Percentiles rank a stretch among this genome's conserved stretches.
phyloP scores from a whole-genome alignment of 2,113 vertebrate species.

The Psilopsiagon aurifrons region DNA sequence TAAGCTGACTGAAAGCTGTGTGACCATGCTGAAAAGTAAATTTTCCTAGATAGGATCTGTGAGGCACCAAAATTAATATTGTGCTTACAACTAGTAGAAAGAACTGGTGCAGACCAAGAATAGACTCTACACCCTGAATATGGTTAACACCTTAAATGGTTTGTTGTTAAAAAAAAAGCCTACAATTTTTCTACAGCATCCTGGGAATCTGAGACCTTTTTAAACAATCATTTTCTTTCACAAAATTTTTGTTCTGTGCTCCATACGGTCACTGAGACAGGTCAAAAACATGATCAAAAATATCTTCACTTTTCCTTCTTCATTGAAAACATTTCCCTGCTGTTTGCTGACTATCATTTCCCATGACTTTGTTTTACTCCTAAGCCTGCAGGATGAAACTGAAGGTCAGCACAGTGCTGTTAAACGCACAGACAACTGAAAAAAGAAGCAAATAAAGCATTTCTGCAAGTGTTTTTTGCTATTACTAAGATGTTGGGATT shows the following conservation, averaged over 20 bases:
- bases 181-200: background rate
- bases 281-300: conserved; percentile 14
- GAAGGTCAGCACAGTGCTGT: background rate
- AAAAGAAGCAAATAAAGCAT: background rate
- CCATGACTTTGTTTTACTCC: background rate
- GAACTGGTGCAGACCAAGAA: background rate
- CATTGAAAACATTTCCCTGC: background rate
- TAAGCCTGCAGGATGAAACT: background rate
- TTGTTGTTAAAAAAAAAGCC: background rate
- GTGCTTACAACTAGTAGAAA: background rate
- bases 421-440: background rate
- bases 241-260: background rate
- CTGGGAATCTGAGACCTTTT: background rate
- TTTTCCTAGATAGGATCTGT: background rate
- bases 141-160: fast-evolving
- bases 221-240: conserved; percentile 9
- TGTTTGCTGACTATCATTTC: background rate
- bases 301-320: background rate
- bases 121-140: background rate
- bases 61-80: background rate
- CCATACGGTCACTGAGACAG: background rate
- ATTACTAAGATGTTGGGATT: background rate
- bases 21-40: background rate
- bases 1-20: background rate
- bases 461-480: background rate